Conservation (phyloP, 2,113 vertebrate genomes). For the Malurus elegans region DNA sequence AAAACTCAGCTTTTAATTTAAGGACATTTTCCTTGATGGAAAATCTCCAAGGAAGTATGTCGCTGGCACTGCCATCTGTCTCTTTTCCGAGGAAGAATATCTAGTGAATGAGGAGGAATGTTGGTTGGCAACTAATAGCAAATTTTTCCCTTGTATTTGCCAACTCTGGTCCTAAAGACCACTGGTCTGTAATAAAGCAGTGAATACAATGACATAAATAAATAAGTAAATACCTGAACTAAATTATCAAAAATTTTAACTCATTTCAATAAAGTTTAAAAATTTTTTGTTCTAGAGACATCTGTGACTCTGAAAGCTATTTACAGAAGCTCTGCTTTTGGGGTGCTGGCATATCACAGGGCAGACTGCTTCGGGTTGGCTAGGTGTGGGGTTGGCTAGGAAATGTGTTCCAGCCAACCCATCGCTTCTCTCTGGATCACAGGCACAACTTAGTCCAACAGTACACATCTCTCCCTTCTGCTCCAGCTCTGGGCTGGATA, state of each 20-base stretch:
- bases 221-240: neutral
- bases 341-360: neutral
- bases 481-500: neutral
- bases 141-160: neutral
- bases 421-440: neutral
- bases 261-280: neutral
- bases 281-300: neutral
- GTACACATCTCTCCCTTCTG: neutral
- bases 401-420: neutral
- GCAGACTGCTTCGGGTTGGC: neutral
- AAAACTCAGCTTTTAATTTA: slow-evolving; percentile 16
- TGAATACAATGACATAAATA: neutral
- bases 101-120: neutral
- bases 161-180: neutral
- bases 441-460: neutral
- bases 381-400: neutral
- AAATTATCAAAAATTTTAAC: neutral
- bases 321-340: neutral
- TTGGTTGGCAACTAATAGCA: neutral
- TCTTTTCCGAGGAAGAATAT: neutral
- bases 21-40: neutral
- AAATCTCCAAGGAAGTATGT: slow-evolving; percentile 15
- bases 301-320: neutral
- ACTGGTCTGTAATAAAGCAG: neutral
- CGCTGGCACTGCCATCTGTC: neutral